These are phyloP conservation scores for Acleris cristana DNA, from an alignment of 2,888 invertebrate genomes.

Conservation along the genomic window DNA sequence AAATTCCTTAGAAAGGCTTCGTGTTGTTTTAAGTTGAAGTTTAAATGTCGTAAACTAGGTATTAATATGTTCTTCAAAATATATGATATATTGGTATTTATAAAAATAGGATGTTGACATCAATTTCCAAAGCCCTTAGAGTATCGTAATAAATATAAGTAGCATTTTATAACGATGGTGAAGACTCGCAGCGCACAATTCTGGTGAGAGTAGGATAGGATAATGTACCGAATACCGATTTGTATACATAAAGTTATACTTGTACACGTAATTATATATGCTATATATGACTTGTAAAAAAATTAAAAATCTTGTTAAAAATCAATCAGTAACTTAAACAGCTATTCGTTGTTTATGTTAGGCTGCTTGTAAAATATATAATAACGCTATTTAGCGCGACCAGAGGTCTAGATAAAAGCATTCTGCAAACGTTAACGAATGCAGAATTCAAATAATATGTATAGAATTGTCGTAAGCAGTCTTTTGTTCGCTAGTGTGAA, in stretches of 20 bases:
- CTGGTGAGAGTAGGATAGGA: constrained; percentile 73
- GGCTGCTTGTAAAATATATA: too few species aligned
- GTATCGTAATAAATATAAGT: constrained; percentile 50
- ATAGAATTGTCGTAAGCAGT: too few species aligned
- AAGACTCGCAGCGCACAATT: constrained; percentile 80
- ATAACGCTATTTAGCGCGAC: too few species aligned
- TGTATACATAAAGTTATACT: constrained; percentile 32
- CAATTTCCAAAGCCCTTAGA: constrained; percentile 28
- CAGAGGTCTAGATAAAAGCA: too few species aligned
- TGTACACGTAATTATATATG: constrained; percentile 3
- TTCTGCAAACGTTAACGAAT: too few species aligned
- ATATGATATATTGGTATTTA: constrained; percentile 19
- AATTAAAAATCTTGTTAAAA: too few species aligned
- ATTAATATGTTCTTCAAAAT: constrained; percentile 9
- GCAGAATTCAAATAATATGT: too few species aligned
- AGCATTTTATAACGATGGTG: constrained; percentile 62
- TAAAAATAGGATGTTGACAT: constrained; percentile 10
- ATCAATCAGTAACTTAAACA: too few species aligned
- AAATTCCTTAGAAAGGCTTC: constrained; percentile 27
- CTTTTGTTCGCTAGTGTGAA: too few species aligned
- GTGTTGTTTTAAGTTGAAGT: constrained; percentile 43
- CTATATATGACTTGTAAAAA: neutral
- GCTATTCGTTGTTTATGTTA: too few species aligned
- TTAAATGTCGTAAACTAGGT: constrained; percentile 45
- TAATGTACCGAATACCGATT: constrained; percentile 46